phyloP scores from a whole-genome alignment of 2,888 invertebrate species.

The Clepsis dumicolana region DNA sequence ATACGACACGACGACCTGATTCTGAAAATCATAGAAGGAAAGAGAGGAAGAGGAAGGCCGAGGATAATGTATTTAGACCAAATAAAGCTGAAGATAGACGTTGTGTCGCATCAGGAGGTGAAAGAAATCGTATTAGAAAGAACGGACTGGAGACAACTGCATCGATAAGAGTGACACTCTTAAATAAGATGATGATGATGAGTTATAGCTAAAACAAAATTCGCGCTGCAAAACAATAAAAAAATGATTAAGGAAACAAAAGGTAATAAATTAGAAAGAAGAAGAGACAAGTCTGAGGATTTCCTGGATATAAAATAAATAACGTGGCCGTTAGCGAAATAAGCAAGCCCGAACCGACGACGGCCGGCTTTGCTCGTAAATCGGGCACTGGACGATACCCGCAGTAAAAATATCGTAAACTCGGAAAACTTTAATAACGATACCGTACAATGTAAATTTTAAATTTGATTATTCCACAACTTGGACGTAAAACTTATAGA shows the following conservation, averaged over 20 bases:
- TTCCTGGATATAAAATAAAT: constrained; percentile 53
- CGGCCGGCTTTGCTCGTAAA: constrained; percentile 47
- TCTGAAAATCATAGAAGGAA: too few species aligned
- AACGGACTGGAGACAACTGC: too few species aligned
- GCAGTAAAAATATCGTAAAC: constrained; percentile 47
- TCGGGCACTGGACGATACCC: constrained; percentile 44
- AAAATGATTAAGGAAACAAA: constrained; percentile 36
- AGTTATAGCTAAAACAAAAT: not conserved
- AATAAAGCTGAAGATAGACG: too few species aligned
- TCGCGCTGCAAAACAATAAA: constrained; percentile 5
- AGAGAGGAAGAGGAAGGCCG: too few species aligned
- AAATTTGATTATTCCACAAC: constrained; percentile 40
- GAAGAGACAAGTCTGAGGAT: constrained; percentile 51
- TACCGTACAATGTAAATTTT: constrained; percentile 40
- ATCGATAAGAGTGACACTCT: not conserved
- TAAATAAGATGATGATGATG: not conserved
- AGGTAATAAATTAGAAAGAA: constrained; percentile 47
- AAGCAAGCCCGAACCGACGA: constrained; percentile 52
- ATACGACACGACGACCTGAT: too few species aligned
- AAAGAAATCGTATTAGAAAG: too few species aligned
- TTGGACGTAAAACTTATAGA: constrained; percentile 34
- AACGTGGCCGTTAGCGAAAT: constrained; percentile 54
- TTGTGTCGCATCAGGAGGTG: too few species aligned
- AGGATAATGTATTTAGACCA: too few species aligned
- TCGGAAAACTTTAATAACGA: constrained; percentile 43